These are phyloP conservation scores for Galago senegalensis DNA, from an alignment of 2,797 vertebrate species.

Conservation along the genomic window DNA sequence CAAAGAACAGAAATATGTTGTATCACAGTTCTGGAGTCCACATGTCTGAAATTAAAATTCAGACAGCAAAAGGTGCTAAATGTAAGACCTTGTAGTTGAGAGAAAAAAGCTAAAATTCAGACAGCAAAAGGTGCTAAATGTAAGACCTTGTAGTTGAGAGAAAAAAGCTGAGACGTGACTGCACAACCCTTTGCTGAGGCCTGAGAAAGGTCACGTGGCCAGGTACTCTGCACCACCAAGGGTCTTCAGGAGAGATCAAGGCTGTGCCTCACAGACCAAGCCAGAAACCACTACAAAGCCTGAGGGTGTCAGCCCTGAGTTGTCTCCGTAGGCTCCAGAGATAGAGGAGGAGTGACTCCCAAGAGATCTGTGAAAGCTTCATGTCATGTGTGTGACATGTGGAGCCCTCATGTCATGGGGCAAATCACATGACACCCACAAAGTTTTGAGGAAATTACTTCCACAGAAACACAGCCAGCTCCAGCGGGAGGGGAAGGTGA, in stretches of 20 bases:
- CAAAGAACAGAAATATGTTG: neutral
- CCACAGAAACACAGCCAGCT: neutral
- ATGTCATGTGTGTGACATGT: too few species aligned
- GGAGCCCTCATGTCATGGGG: neutral
- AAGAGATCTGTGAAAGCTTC: too few species aligned
- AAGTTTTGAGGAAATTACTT: neutral
- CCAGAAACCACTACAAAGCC: neutral
- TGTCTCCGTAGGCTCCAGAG: neutral
- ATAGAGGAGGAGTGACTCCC: neutral
- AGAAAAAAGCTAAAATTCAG: neutral
- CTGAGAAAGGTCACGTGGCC: neutral
- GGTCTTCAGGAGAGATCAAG: neutral
- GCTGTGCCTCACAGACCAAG: neutral
- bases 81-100: rapidly evolving
- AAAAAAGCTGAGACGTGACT: neutral
- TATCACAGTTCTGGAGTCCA: neutral
- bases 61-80: neutral
- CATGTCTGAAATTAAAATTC: neutral
- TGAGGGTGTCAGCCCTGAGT: neutral
- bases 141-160: rapidly evolving
- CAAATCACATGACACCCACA: neutral
- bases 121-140: neutral
- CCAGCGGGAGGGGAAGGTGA: neutral
- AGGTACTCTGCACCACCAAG: neutral
- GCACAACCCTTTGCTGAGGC: neutral